Conservation (phyloP, 2,888 invertebrate genomes). For the Dione vanillae region DNA sequence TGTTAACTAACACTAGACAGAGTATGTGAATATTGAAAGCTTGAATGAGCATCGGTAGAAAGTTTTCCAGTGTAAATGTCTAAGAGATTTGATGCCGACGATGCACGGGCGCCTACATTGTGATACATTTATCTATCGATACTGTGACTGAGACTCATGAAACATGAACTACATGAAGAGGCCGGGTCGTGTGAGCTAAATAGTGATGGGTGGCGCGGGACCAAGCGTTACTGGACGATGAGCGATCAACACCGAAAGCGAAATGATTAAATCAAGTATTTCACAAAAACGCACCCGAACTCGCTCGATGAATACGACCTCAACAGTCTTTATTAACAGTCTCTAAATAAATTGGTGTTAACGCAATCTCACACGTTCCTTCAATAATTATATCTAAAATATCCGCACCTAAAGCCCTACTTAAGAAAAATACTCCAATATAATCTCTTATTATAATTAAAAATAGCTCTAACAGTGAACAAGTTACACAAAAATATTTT, state of each 20-base stretch:
- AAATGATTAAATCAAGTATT: conserved; percentile 72
- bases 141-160: conserved; percentile 75
- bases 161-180: conserved; percentile 78
- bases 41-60: conserved; percentile 67
- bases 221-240: conserved; percentile 72
- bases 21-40: conserved; percentile 60
- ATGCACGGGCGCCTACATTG: conserved; percentile 83
- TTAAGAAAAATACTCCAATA: conserved; percentile 83
- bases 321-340: conserved; percentile 80
- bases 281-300: conserved; percentile 70
- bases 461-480: conserved; percentile 83
- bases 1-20: conserved; percentile 59
- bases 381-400: conserved; percentile 78
- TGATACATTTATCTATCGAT: conserved; percentile 83
- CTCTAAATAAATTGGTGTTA: conserved; percentile 75
- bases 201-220: conserved; percentile 75
- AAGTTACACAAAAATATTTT: conserved; percentile 81
- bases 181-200: conserved; percentile 74
- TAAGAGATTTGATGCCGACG: conserved; percentile 63
- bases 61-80: conserved; percentile 74
- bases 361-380: conserved; percentile 70
- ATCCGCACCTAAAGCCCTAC: conserved; percentile 75
- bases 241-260: conserved; percentile 82
- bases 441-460: conserved; percentile 79
- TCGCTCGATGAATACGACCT: conserved; percentile 78